These are phyloP conservation scores for Sebastes elongatus DNA, from an alignment of 2,797 vertebrate species.

Conservation along the genomic window DNA sequence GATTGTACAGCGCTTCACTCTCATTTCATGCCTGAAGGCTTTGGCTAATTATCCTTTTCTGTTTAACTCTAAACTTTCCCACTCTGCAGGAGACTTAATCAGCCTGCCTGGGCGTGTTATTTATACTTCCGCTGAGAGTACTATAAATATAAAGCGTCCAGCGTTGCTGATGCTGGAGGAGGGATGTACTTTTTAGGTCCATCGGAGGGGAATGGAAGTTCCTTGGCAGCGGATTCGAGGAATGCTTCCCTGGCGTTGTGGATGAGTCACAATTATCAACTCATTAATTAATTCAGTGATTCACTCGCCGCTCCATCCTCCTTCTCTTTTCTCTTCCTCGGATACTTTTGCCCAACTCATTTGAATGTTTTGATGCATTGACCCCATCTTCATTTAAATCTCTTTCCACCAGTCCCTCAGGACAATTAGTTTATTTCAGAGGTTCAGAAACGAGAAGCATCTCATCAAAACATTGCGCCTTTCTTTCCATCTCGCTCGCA, in stretches of 20 bases:
- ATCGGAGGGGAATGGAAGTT: slow-evolving; percentile 37
- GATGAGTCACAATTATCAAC: slow-evolving; percentile 41
- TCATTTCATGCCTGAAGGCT: slow-evolving; percentile 55
- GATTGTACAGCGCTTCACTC: slow-evolving; percentile 33
- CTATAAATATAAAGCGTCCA: slow-evolving; percentile 60
- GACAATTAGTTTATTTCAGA: background rate
- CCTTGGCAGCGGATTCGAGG: slow-evolving; percentile 46
- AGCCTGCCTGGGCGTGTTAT: slow-evolving; percentile 40
- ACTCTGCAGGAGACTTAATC: slow-evolving; percentile 57
- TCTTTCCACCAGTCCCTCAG: background rate
- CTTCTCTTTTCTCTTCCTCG: background rate
- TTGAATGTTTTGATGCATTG: slow-evolving; percentile 5
- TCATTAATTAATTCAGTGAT: slow-evolving; percentile 38
- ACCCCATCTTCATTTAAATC: slow-evolving; percentile 12
- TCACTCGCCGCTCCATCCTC: background rate
- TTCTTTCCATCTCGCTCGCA: background rate
- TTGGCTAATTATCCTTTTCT: slow-evolving; percentile 63
- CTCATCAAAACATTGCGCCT: slow-evolving; percentile 6
- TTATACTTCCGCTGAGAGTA: slow-evolving; percentile 43
- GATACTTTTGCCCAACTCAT: background rate
- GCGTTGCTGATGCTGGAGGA: slow-evolving; percentile 38
- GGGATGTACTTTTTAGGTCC: slow-evolving; percentile 34
- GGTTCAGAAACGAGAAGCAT: background rate
- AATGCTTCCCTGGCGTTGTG: slow-evolving; percentile 12
- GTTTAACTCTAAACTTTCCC: slow-evolving; percentile 61